phyloP scores from a whole-genome alignment of 2,888 invertebrate genomes.

The Melinopterus prodromus region DNA sequence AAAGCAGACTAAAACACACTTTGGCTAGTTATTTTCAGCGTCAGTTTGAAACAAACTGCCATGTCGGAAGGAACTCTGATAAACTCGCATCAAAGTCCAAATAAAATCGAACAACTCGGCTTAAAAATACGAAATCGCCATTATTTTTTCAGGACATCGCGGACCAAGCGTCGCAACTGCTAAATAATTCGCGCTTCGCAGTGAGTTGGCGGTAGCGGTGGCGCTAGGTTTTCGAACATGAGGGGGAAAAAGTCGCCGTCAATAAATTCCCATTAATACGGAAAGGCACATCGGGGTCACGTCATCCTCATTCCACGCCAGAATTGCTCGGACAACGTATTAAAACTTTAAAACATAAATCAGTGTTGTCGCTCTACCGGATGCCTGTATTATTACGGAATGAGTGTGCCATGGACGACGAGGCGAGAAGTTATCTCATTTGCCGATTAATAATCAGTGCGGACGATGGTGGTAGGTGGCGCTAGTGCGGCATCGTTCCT shows the following conservation, averaged over 20 bases:
- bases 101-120: background rate
- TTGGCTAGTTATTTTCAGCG: background rate
- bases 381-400: background rate
- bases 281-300: background rate
- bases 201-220: background rate
- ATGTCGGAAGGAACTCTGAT: background rate
- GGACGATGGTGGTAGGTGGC: background rate
- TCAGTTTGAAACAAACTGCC: background rate
- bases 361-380: background rate
- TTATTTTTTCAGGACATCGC: background rate
- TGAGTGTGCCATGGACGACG: background rate
- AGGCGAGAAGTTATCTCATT: background rate
- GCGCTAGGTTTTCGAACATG: background rate
- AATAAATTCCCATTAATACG: background rate
- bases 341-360: background rate
- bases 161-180: no score
- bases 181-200: background rate
- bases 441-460: background rate
- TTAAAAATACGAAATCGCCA: background rate
- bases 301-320: background rate
- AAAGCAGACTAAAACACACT: background rate
- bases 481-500: background rate
- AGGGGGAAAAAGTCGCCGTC: background rate
- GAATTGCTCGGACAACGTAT: background rate
- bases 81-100: background rate